Conservation (phyloP, 2,113 vertebrate genomes). For the Phocoena sinus region DNA sequence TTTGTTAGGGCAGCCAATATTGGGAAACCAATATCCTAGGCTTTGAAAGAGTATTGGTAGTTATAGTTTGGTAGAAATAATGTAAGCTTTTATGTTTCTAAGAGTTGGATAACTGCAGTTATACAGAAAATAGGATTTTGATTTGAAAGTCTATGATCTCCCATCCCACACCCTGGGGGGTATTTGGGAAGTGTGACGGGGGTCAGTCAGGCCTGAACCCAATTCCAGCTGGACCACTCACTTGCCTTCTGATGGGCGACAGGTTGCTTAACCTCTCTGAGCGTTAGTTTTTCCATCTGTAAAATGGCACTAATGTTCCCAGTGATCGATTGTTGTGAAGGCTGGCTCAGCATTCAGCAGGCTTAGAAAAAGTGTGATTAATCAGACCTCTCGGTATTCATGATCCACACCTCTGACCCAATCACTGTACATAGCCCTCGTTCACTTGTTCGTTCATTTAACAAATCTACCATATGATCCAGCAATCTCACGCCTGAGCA, state of each 20-base stretch:
- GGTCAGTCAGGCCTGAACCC: background rate
- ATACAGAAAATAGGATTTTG: background rate
- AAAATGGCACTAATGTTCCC: background rate
- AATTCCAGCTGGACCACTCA: background rate
- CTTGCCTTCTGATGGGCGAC: too few relatives aligned
- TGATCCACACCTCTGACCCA: background rate
- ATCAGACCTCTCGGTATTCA: background rate
- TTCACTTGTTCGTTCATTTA: background rate
- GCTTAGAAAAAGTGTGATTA: background rate
- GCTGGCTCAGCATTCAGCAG: background rate
- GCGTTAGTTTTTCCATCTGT: background rate
- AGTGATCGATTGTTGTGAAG: background rate
- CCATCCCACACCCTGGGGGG: background rate
- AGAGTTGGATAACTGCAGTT: background rate
- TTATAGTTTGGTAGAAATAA: background rate
- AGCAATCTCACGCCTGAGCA: background rate
- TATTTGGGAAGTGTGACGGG: background rate
- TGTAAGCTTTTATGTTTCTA: background rate
- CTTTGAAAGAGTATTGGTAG: background rate
- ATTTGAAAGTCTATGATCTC: background rate
- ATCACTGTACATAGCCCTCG: background rate
- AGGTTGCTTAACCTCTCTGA: background rate
- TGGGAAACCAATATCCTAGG: background rate
- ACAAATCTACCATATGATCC: background rate
- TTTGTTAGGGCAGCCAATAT: background rate